These are phyloP conservation scores for Agelastica alni DNA, from an alignment of 2,888 invertebrate species.

Conservation along the genomic window DNA sequence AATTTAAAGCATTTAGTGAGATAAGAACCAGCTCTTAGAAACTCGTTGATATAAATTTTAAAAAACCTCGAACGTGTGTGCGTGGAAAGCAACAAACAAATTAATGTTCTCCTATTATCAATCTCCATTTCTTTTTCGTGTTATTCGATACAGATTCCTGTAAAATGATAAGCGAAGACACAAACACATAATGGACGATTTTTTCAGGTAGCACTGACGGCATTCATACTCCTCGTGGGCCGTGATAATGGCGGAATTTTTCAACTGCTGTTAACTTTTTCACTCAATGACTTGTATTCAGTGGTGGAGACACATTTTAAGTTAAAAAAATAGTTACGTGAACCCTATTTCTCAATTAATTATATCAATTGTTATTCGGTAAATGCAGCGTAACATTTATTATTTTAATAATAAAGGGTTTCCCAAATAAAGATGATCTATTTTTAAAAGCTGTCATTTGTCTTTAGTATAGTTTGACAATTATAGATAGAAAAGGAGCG, in stretches of 20 bases:
- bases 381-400: too few species aligned
- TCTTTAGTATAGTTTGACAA: too few species aligned
- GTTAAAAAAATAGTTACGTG: too few species aligned
- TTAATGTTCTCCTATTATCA: constrained; percentile 25
- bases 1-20: background rate
- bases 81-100: constrained; percentile 18
- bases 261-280: constrained; percentile 24
- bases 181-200: constrained; percentile 20
- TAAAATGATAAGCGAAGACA: constrained; percentile 23
- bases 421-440: too few species aligned
- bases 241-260: constrained; percentile 27
- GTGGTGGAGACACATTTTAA: background rate
- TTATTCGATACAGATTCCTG: constrained; percentile 30
- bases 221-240: constrained; percentile 22
- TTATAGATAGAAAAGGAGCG: too few species aligned
- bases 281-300: constrained; percentile 11
- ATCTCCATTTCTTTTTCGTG: constrained; percentile 27
- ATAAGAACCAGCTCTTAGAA: constrained; percentile 6
- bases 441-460: too few species aligned
- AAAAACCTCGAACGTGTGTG: constrained; percentile 11
- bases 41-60: constrained; percentile 8
- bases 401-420: too few species aligned
- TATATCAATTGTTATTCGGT: too few species aligned
- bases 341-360: too few species aligned
- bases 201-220: constrained; percentile 31